A percentile compares a stretch with the other conserved stretches of the same genome.
These are phyloP conservation scores for Zoroaster sp. DNA, from an alignment of 53 echinoderm and acorn worm genomes.

Conservation along the genomic window DNA sequence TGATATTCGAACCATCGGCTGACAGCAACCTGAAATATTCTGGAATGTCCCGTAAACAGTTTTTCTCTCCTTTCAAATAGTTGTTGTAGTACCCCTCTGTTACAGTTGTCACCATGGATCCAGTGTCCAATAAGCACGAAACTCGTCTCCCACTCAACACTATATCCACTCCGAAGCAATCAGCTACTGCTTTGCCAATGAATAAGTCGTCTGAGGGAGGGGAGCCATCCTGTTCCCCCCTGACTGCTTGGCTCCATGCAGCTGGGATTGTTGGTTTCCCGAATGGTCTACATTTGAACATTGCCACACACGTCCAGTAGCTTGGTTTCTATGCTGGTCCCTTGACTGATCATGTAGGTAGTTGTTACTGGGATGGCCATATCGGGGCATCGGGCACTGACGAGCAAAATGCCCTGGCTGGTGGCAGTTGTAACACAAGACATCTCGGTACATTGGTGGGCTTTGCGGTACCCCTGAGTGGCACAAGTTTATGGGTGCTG, in stretches of 20 bases:
- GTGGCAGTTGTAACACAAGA: not conserved
- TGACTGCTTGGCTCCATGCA: not conserved
- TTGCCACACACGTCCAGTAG: not conserved
- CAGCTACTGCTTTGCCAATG: not conserved
- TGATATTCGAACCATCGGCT: not conserved
- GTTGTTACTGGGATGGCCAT: not conserved
- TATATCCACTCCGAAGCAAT: not conserved
- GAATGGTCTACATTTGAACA: not conserved
- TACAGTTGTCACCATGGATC: constrained; percentile 30
- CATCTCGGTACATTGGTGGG: not conserved
- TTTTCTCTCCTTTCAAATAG: not conserved
- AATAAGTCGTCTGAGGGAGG: not conserved
- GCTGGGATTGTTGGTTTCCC: not conserved
- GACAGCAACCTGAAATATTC: constrained; percentile 4
- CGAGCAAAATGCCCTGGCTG: not conserved
- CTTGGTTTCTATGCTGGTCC: not conserved
- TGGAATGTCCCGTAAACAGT: not conserved
- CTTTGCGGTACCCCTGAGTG: not conserved
- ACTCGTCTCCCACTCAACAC: not conserved
- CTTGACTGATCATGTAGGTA: not conserved
- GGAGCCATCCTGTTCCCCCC: not conserved
- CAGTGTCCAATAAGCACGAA: constrained; percentile 23
- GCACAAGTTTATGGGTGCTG: not conserved
- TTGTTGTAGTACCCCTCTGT: not conserved
- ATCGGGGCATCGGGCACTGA: not conserved